phyloP scores from a whole-genome alignment of 2,113 vertebrate species.

The Ahaetulla prasina region DNA sequence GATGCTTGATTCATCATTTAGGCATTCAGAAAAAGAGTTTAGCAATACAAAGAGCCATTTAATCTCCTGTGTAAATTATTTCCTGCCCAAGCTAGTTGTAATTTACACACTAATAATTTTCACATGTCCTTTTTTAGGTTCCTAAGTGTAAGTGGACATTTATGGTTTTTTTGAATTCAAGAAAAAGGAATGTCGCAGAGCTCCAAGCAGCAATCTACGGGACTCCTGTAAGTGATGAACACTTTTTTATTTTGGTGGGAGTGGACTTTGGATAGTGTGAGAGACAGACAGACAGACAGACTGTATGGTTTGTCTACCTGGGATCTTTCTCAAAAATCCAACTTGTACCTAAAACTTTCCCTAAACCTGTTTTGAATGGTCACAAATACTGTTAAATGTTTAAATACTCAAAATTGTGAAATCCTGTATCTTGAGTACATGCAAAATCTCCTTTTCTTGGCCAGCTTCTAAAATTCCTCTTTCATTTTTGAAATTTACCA shows the following conservation, averaged over 20 bases:
- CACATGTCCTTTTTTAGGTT: not conserved
- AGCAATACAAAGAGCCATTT: not conserved
- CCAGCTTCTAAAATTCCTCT: not conserved
- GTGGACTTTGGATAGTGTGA: rapidly evolving
- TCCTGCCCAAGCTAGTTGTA: not conserved
- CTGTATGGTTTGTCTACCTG: not conserved
- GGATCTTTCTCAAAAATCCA: not conserved
- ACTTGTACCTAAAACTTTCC: not conserved
- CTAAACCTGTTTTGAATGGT: not conserved
- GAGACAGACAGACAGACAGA: not conserved
- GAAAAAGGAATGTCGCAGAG: slow-evolving; percentile 64
- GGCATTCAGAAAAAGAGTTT: not conserved
- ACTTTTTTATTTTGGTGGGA: not conserved
- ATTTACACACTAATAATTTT: not conserved
- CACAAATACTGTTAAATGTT: not conserved
- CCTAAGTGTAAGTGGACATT: not conserved
- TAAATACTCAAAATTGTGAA: not conserved
- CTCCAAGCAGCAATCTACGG: slow-evolving; percentile 56
- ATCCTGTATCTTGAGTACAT: not conserved
- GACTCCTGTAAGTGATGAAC: slow-evolving; percentile 63
- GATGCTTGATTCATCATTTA: not conserved
- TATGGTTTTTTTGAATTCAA: not conserved
- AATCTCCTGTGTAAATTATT: not conserved
- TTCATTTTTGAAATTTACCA: not conserved
- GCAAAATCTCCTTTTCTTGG: not conserved